Evolutionary conservation across 1,140 invertebrate species (phyloP), one percentile per base, ranked within the genome.

Genomic region (Drosophila varians): DNA sequence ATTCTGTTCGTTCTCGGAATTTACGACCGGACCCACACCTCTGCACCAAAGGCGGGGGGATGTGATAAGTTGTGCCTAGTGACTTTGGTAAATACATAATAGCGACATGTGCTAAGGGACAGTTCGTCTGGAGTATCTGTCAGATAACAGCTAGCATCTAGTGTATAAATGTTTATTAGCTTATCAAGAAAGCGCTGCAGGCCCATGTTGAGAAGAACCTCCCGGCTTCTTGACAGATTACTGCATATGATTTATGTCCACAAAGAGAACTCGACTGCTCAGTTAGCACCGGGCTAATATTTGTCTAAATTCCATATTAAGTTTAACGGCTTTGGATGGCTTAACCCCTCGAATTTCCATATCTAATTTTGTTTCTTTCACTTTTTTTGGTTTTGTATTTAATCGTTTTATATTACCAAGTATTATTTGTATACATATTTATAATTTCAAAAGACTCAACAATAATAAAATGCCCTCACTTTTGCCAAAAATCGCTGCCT

Each of bases 211-310:
- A 28, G 51, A 66, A 19, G 18, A 19, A 46, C 52, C 8, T 42
- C 31, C 40, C 43, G 16, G 12, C 21, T 4, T 23, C 31, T 36
- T 74, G 71, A 74, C 68, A 77, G 61, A 47, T 78, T 78, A 31
- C 75, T 79, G 75, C 76, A 80, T 86, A 84, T 75, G 31, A 77
- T 74, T 80, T 76, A 76, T 87, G 60, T 73, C 61, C 43, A 61
- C 69, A 74, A 23, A 16, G 40, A n/a, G 36, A 40, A 14, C 69
- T 25, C 18, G 19, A 42, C n/a, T 53, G 25, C 18, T 46, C 23
- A 46, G 38, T 51, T 47, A 60, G 66, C 68, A 54, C 69, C 62
- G 36, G 45, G 12, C 18, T n/a, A 73, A 73, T 72, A 73, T 73
- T 73, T 72, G n/a, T 8, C 28, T 43, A 54, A 26, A 54, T 31